Evolutionary conservation across 2,797 vertebrate species (phyloP).

Genomic region (Hybognathus amarus): DNA sequence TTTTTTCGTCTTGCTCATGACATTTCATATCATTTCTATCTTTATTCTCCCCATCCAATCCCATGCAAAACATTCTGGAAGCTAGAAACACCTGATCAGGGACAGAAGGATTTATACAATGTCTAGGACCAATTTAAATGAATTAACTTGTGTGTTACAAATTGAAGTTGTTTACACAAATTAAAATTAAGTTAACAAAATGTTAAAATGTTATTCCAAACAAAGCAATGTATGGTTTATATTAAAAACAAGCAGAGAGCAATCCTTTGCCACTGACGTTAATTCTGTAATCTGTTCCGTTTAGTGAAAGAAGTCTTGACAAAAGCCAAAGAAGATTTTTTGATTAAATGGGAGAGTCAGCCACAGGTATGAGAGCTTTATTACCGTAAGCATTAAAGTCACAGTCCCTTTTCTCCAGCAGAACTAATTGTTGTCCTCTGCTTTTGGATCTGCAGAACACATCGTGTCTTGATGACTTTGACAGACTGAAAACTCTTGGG

Average conservation of each 20-base stretch:
- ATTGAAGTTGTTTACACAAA: neutral
- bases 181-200: neutral
- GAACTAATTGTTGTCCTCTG: neutral
- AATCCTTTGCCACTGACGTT: neutral
- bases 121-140: no score
- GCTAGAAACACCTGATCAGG: neutral
- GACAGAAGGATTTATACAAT: neutral
- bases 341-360: conserved; percentile 98
- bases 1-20: neutral
- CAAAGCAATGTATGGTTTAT: neutral
- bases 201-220: neutral
- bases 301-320: conserved; percentile 99
- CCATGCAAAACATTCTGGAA: neutral
- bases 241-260: neutral
- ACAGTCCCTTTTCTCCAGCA: neutral
- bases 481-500: conserved; percentile 96
- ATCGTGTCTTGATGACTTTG: conserved; percentile 95
- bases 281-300: conserved; percentile 55
- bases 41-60: neutral
- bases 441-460: conserved; percentile 82
- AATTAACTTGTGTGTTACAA: neutral
- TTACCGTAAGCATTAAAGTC: neutral
- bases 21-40: neutral
- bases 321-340: conserved; percentile 99
- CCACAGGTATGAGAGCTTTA: conserved; percentile 83